Evolutionary conservation across 2,113 vertebrate species (phyloP).

Genomic region (Sinocyclocheilus rhinocerous): DNA sequence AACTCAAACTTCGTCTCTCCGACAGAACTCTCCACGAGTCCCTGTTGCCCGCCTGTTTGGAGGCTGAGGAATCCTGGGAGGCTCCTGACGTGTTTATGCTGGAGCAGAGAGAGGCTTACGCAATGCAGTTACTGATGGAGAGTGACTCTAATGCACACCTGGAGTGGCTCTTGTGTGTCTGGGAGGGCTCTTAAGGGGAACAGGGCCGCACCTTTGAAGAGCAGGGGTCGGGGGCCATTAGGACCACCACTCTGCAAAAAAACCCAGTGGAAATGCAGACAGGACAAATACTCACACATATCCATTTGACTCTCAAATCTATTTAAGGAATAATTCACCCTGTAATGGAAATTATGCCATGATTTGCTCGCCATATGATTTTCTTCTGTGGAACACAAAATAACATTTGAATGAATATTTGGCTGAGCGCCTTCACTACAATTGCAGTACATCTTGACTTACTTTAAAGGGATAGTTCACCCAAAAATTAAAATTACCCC

Average conservation of each 20-base stretch:
- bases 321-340: background rate
- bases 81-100: background rate
- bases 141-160: constrained; percentile 33
- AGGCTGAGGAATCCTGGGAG: constrained; percentile 26
- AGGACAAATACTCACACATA: background rate
- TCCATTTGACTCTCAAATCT: background rate
- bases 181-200: constrained; percentile 19
- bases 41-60: background rate
- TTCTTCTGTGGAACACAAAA: background rate
- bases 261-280: background rate
- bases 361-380: background rate
- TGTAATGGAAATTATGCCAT: background rate
- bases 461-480: too few relatives aligned
- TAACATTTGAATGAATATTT: too few relatives aligned
- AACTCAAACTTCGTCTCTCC: constrained; percentile 13
- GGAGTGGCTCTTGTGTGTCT: constrained; percentile 11
- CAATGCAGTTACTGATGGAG: constrained; percentile 4
- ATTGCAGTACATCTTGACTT: too few relatives aligned
- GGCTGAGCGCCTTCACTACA: too few relatives aligned
- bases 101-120: background rate
- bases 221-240: background rate
- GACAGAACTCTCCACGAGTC: background rate
- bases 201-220: constrained; percentile 9
- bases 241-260: background rate
- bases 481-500: too few relatives aligned